A percentile compares a stretch with the other conserved stretches of the same genome.
Evolutionary conservation across 2,113 vertebrate species (phyloP).

Genomic region (Patagioenas fasciata): DNA sequence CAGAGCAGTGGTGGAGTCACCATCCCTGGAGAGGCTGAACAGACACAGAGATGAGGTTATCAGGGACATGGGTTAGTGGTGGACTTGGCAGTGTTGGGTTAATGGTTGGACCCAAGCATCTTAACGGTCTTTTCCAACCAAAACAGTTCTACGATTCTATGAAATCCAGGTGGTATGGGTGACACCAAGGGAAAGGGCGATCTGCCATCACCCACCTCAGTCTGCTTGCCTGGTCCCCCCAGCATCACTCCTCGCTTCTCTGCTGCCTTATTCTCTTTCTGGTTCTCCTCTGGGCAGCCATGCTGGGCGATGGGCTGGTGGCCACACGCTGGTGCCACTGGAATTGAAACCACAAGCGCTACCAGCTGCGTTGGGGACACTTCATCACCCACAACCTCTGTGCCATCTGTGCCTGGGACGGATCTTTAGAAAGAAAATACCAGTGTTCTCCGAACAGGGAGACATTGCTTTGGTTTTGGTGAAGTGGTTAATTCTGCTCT

Average conservation of each 20-base stretch:
- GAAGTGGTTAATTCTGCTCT: not conserved
- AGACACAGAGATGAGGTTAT: no score
- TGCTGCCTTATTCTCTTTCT: not conserved
- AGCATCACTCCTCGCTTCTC: not conserved
- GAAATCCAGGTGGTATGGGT: rapidly evolving
- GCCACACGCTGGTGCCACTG: not conserved
- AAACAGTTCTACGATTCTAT: no score
- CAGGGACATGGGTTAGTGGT: no score
- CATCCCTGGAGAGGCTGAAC: no score
- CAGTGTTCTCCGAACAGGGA: rapidly evolving
- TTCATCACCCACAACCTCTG: not conserved
- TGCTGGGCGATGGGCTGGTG: not conserved
- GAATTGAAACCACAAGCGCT: not conserved
- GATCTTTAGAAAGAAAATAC: not conserved
- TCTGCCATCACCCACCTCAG: not conserved
- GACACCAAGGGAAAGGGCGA: not conserved
- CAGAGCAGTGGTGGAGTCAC: no score
- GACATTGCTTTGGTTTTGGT: not conserved
- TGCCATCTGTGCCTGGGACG: not conserved
- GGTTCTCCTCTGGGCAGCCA: not conserved
- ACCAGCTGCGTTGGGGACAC: rapidly evolving
- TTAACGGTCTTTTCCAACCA: no score
- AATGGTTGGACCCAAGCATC: no score
- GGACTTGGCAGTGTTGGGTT: no score
- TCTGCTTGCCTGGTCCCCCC: not conserved